Conservation (phyloP, 2,113 vertebrate genomes). For the Oryctolagus cuniculus region mOryCun1.1 NC_091443.1:9257001-9257500, state of each 20-base stretch:
- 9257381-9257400: not conserved
- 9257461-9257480: not conserved
- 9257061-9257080: not conserved
- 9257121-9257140: not conserved
- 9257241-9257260: not conserved
- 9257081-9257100: not conserved
- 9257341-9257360: not conserved
- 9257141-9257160: not conserved
- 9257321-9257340: not conserved
- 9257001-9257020: too few relatives aligned
- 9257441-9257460: not conserved
- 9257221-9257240: not conserved
- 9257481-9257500: not conserved
- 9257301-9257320: not conserved
- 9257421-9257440: not conserved
- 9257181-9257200: not conserved
- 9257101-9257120: not conserved
- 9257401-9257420: slow-evolving; percentile 18
- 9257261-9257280: not conserved
- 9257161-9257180: not conserved
- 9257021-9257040: not conserved
- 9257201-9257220: not conserved
- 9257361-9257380: not conserved
- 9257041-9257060: not conserved
- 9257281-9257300: not conserved